These are phyloP conservation scores for Edolisoma coerulescens DNA, from an alignment of 2,113 vertebrate genomes.

Conservation along the genomic window DNA sequence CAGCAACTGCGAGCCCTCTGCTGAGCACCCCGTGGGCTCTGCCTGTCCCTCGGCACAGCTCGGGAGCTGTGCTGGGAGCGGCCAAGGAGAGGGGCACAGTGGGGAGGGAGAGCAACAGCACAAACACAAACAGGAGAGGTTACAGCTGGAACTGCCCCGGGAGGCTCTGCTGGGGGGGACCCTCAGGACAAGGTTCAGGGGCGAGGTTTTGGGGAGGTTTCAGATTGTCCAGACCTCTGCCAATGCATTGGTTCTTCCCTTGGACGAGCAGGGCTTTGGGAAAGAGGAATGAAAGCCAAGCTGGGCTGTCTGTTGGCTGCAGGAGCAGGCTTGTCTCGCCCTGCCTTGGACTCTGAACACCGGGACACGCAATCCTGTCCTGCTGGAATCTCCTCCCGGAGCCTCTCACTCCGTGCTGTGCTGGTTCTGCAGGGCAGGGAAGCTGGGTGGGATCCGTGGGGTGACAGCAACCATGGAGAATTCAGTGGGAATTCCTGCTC, in stretches of 20 bases:
- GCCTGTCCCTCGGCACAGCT: background rate
- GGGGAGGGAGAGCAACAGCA: background rate
- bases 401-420: background rate
- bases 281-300: background rate
- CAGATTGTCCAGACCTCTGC: background rate
- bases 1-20: background rate
- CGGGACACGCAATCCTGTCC: background rate
- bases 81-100: background rate
- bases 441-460: background rate
- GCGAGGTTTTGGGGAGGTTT: background rate
- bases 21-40: background rate
- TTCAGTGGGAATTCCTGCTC: background rate
- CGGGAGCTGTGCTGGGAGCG: background rate
- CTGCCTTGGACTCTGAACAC: background rate
- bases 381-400: background rate
- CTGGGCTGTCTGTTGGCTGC: background rate
- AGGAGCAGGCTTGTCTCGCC: background rate
- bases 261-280: background rate
- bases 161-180: background rate
- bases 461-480: background rate
- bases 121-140: background rate
- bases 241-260: background rate
- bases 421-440: background rate
- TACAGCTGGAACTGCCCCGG: background rate
- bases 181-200: background rate